Base-by-base conservation (phyloP, 2,888 invertebrate species). In the Caenorhabditis afra region DNA sequence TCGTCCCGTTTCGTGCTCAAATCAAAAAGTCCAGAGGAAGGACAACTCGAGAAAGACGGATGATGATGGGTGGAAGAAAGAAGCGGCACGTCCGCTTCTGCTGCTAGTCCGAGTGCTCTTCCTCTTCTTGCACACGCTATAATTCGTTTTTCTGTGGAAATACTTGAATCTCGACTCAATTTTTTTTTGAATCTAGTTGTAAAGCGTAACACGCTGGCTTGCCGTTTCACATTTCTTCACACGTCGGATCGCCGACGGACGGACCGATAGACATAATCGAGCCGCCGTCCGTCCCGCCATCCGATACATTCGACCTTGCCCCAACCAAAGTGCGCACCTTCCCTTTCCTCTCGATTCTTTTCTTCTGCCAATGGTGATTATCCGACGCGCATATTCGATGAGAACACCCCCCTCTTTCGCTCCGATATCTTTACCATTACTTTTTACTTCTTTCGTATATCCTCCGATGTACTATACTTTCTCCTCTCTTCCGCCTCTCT, bases 271-370 rank as follows among this genome's bases (percentile, higher is more conserved):
- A 64, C 57, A 73, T 73, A 64, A 58, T 57, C 61, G 73, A 73
- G 73, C 64, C 29, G 29, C 29, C 29, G 4, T 3, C 29, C 49
- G 64, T 64, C 64, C 29, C 29, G 29, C 29, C 49, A 73, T 64
- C 64, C 64, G 73, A 73, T 73, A 73, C 20, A 55, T 64, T 65
- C 64, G 73, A 73, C 73, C 73, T 73, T 73, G 73, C 50, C 35
- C 37, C 45, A 11, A 37, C n/a, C n/a, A 7, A 29, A 29, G 29
- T 29, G 29, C 29, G 29, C 29, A 29, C 29, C 29, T 29, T 29
- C 29, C 29, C 29, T 29, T 7, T 7, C 4, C 7, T 29, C 29
- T 45, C 44, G n/a, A n/a, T n/a, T n/a, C n/a, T n/a, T n/a, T n/a
- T n/a, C 41, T 12, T 18, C 23, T 35, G 23, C 47, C 55, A 35